Percentiles rank a stretch among this genome's conserved stretches.
Conservation (phyloP, 2,888 invertebrate genomes). For the Melinaea menophilus region DNA sequence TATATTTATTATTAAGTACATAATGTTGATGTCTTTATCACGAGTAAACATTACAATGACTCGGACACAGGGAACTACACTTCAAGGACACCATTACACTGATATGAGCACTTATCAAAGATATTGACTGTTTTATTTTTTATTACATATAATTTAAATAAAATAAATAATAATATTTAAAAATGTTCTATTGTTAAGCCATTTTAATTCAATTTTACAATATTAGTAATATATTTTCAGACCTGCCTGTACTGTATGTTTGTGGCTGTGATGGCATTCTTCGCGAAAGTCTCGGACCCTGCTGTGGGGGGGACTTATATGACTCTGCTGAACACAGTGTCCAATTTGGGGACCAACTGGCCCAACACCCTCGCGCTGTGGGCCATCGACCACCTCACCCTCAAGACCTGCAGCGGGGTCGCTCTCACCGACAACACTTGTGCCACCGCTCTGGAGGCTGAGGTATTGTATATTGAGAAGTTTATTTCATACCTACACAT, state of each 20-base stretch:
- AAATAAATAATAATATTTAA: too few relatives aligned
- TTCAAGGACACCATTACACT: too few relatives aligned
- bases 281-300: slow-evolving; percentile 97
- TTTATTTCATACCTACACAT: too few relatives aligned
- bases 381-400: slow-evolving; percentile 93
- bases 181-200: too few relatives aligned
- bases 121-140: too few relatives aligned
- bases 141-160: too few relatives aligned
- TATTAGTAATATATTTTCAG: slow-evolving; percentile 67
- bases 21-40: background rate
- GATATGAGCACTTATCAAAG: too few relatives aligned
- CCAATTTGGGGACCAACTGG: slow-evolving; percentile 99
- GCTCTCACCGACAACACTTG: slow-evolving; percentile 79
- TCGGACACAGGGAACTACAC: too few relatives aligned
- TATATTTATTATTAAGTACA: slow-evolving; percentile 11
- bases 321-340: slow-evolving; percentile 97
- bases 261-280: slow-evolving; percentile 98
- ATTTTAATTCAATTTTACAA: too few relatives aligned
- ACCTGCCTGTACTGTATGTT: slow-evolving; percentile 97
- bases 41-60: background rate
- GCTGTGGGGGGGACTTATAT: slow-evolving; percentile 99
- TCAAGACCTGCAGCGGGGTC: slow-evolving; percentile 81
- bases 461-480: slow-evolving; percentile 70
- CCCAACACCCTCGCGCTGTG: slow-evolving; percentile 94
- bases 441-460: slow-evolving; percentile 77